phyloP scores from a whole-genome alignment of 1,140 invertebrate genomes.

The Ostrea denselamellosa region DNA sequence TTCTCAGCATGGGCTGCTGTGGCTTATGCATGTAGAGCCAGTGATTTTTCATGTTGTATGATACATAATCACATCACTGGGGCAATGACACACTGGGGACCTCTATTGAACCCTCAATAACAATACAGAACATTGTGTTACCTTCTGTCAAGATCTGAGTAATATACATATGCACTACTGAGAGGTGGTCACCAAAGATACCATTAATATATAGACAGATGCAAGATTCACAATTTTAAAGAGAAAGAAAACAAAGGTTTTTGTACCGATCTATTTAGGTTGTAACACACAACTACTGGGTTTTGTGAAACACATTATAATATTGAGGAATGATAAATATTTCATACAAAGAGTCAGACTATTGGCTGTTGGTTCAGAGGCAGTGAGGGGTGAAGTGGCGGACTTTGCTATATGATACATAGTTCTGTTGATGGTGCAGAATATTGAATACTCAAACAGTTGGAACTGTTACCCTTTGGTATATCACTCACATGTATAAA shows the following conservation, averaged over 20 bases:
- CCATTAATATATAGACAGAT: too few species aligned
- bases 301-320: too few species aligned
- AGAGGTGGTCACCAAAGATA: too few species aligned
- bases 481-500: conserved; percentile 3
- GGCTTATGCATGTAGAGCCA: neutral
- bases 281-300: too few species aligned
- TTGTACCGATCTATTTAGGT: too few species aligned
- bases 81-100: neutral
- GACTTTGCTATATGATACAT: neutral
- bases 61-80: neutral
- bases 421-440: neutral
- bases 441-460: neutral
- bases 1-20: neutral
- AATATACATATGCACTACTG: too few species aligned
- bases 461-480: neutral
- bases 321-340: too few species aligned
- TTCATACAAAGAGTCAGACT: too few species aligned
- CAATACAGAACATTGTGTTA: neutral
- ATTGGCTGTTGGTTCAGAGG: neutral
- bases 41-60: neutral
- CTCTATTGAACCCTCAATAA: neutral
- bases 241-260: too few species aligned
- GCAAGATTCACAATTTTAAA: too few species aligned
- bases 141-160: neutral
- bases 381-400: neutral